Base-by-base conservation (phyloP, 2,113 vertebrate genomes). In the Syrrhaptes paradoxus region DNA sequence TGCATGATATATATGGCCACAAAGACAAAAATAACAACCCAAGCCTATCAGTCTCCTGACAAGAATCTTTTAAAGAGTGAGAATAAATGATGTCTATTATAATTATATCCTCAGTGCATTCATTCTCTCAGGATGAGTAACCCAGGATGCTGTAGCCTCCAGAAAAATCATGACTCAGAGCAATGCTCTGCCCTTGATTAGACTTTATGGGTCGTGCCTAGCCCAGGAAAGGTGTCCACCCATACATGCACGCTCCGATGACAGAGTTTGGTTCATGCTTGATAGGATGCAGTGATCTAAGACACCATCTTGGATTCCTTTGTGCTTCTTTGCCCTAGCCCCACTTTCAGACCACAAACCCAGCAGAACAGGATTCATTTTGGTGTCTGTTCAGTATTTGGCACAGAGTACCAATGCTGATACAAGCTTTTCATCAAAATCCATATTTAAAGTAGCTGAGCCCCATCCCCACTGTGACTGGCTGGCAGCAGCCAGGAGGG, bases 91-190 rank as follows among this genome's bases (percentile, higher is more conserved):
- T 93, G 48, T 24, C 84, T 71, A 58, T 70, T 85, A 38, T 72
- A 96, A 97, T 93, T 95, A 76, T 90, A 85, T 71, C 91, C 45
- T 59, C 36, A 58, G 87, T 51, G 61, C 76, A 82, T 92, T 78
- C 75, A 68, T 87, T 93, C 74, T 97, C 68, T 81, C 31, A 61
- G 76, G 59, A 81, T 95, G 90, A 96, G 85, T 78, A 94, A 95
- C 74, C 32, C 2, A 1, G 54, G 59, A 57, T 93, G 57, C 70
- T 54, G 73, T 58, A 96, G 93, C 68, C 83, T 95, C 81, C 70
- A 92, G 84, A 59, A 90, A 93, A 91, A 70, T 85, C 70, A 66
- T 75, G 58, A 96, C 92, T 95, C 82, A 91, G 73, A 90, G 68
- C 38, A 84, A 11, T 17, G 83, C 76, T 85, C 61, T 88, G 62